Base-by-base conservation (phyloP, 2,113 vertebrate genomes). In the Pachypanchax playfairii region DNA sequence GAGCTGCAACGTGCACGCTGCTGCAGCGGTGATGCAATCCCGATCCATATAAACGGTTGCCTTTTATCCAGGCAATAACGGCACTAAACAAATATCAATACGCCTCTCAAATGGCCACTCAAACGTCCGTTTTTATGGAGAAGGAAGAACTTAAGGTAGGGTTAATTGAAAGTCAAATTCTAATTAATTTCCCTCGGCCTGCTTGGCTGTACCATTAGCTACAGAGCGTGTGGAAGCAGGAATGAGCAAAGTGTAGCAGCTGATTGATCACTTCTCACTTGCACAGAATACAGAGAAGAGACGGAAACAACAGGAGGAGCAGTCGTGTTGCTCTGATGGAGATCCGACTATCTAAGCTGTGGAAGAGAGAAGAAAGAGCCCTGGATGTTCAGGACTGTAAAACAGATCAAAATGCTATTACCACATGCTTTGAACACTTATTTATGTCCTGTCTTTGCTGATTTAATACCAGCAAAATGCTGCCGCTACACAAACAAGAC, bases 331-430 rank as follows among this genome's bases (percentile, higher is more conserved):
- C 75, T 90, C 84, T 87, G 87, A 93, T 94, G 93, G 91, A 91
- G 84, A 91, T 85, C 71, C 84, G 80, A 92, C 73, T 89, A 90
- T 88, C 55, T 89, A 75, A 54, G 49, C 66, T n/a, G 24, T 73
- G 83, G 36, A 58, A 51, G 53, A 77, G 60, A 80, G 90, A 93
- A 92, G 91, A 89, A 93, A 92, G 91, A 89, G 86, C 90, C 56
- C 46, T 85, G 61, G 94, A 93, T 93, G 91, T 83, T 91, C 77
- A 73, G 81, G 93, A 91, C 88, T 90, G 91, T 92, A 94, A 94
- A 94, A 93, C 93, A 92, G 91, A 95, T 93, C 92, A 93, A 92
- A 93, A 90, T 90, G 92, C 93, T 93, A 96, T 96, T 95, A 96
- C 92, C 92, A 86, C 93, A 93, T 88, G 91, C 92, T 92, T 91